A percentile compares a stretch with the other conserved stretches of the same genome.
These are phyloP conservation scores for Tribolium madens DNA, from an alignment of 1,140 invertebrate species.

Conservation along the genomic window DNA sequence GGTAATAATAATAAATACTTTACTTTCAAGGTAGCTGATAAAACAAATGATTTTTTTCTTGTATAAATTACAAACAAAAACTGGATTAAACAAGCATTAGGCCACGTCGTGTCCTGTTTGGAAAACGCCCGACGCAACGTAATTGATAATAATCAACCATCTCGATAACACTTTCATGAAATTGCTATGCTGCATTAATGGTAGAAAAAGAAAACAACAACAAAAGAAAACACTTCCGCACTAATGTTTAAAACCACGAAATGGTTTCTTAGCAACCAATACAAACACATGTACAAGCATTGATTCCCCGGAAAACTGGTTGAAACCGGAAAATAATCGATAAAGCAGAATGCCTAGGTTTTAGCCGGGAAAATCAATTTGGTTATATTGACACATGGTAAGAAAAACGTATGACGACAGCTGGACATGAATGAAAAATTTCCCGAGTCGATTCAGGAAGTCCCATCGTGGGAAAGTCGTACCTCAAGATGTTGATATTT, in stretches of 20 bases:
- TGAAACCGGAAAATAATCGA: conserved; percentile 61
- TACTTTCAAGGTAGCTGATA: neutral
- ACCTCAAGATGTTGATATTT: conserved; percentile 8
- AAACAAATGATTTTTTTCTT: conserved; percentile 9
- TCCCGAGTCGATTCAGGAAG: neutral
- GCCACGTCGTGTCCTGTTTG: neutral
- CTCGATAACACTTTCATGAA: conserved; percentile 52
- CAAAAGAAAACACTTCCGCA: conserved; percentile 54
- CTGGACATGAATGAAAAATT: conserved; percentile 26
- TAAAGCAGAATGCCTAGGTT: conserved; percentile 59
- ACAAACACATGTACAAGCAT: conserved; percentile 62
- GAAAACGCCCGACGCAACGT: conserved; percentile 43
- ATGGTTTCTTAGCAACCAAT: conserved; percentile 62
- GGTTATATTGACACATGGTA: conserved; percentile 50
- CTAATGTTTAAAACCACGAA: conserved; percentile 56
- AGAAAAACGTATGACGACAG: neutral
- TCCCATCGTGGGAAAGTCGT: neutral
- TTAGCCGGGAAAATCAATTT: conserved; percentile 60
- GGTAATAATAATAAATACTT: neutral
- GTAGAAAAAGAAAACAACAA: conserved; percentile 52
- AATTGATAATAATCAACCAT: conserved; percentile 49
- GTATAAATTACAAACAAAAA: conserved; percentile 10
- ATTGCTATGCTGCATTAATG: conserved; percentile 51
- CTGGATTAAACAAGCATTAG: conserved; percentile 1
- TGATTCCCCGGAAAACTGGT: conserved; percentile 61